These are phyloP conservation scores for Hydractinia symbiolongicarpus DNA, from an alignment of 30 jellyfish, hydroid and myxozoan species.

Conservation along the genomic window DNA sequence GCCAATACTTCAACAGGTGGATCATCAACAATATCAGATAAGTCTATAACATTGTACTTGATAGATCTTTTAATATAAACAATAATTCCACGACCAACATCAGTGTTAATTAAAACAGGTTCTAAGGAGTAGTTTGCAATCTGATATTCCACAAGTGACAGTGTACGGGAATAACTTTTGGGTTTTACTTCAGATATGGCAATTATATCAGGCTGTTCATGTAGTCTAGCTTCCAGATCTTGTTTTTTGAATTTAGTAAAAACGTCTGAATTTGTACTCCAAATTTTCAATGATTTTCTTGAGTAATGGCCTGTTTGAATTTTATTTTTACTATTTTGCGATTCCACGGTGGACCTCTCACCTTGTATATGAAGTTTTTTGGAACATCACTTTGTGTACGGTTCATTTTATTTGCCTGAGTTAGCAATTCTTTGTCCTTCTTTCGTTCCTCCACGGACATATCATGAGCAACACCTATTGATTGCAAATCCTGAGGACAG, in stretches of 20 bases:
- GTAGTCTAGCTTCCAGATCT: neutral
- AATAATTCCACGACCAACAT: neutral
- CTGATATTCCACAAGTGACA: neutral
- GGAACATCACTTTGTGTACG: neutral
- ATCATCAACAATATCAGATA: neutral
- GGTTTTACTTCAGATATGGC: neutral
- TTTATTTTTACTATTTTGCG: neutral
- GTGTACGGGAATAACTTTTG: neutral
- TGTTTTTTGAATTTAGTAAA: neutral
- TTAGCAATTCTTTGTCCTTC: neutral
- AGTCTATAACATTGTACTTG: neutral
- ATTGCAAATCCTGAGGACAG: neutral
- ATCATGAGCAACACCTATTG: neutral
- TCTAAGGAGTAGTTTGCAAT: neutral
- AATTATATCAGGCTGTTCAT: neutral
- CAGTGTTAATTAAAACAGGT: neutral
- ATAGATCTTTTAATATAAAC: neutral
- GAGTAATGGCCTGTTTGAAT: too few relatives aligned
- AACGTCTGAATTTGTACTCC: too few relatives aligned
- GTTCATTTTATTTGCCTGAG: neutral
- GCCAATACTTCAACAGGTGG: neutral
- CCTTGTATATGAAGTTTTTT: neutral
- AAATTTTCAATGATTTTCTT: too few relatives aligned
- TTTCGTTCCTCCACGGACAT: neutral
- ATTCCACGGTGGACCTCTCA: neutral